Base-by-base conservation (phyloP, 1,140 invertebrate species). In the Zaprionus ornatus region DNA sequence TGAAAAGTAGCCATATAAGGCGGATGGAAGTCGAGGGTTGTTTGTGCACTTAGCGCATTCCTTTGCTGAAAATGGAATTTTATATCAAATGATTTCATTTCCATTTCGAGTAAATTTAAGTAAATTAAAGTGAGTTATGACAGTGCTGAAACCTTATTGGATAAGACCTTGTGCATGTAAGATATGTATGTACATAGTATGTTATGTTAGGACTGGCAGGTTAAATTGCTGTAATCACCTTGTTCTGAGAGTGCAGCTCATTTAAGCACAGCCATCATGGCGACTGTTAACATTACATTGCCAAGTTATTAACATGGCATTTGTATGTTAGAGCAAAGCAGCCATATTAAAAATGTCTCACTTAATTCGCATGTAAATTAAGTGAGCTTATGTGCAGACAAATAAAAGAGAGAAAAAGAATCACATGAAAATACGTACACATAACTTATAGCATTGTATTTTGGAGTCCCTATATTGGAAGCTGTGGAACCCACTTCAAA, bases 51-150 rank as follows among this genome's bases (percentile, higher is more conserved):
- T 50, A 50, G 45, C 45, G 45, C 12, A 23, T 50, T 50, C 19
- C 19, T 9, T 12, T 21, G 19, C 21, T 21, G 17, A 3, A 50
- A 50, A 50, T 50, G 10, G 45, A 50, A 50, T 50, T 50, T 50
- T 50, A 50, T 13, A 50, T 50, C 7, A 50, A 50, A 50, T 50
- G 45, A 50, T 50, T 50, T 50, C 45, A 23, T 50, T 50, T 50
- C 19, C 12, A 13, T 1, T 19, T 21, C 37, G 19, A 25, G 56
- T 25, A 37, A 29, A 57, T 23, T 19, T 29, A 4, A 25, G 56
- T 13, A 25, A 10, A 35, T 50, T 21, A 1, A 50, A 50, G n/a
- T 40, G 13, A 40, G 37, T 40, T 40, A 40, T 4, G 13, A 13
- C 35, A 15, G 13, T 29, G 27, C 35, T 15, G 15, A 4, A 40